Percentiles rank a stretch among this genome's conserved stretches.
Conservation (phyloP, 2,888 invertebrate species). For the Criorhina ranunculi region DNA sequence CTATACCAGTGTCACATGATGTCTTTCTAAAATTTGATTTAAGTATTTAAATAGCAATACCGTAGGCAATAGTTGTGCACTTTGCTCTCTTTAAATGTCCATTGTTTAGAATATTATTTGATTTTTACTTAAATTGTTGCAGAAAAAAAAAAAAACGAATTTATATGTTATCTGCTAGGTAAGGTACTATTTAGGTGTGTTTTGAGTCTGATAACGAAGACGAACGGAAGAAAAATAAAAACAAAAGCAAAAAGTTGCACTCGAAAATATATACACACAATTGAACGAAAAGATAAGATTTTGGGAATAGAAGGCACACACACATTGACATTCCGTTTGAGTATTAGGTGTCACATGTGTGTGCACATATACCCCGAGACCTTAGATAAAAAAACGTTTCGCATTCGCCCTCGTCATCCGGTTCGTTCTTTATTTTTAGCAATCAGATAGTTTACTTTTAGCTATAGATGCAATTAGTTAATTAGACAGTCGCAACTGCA, state of each 20-base stretch:
- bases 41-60: neutral
- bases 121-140: slow-evolving; percentile 17
- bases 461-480: slow-evolving; percentile 10
- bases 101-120: neutral
- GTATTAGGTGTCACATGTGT: slow-evolving; percentile 5
- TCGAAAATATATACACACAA: neutral
- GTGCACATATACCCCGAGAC: neutral
- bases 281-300: slow-evolving; percentile 9
- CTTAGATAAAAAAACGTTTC: slow-evolving; percentile 16
- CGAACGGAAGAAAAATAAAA: slow-evolving; percentile 18
- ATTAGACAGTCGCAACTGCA: neutral
- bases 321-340: slow-evolving; percentile 14
- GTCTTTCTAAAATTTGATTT: neutral
- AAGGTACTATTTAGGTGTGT: slow-evolving; percentile 42
- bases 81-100: slow-evolving; percentile 6
- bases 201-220: slow-evolving; percentile 33
- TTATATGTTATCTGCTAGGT: slow-evolving; percentile 50
- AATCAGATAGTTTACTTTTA: slow-evolving; percentile 4
- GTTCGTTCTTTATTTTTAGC: slow-evolving; percentile 7
- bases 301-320: neutral
- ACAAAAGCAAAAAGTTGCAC: slow-evolving; percentile 35
- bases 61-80: slow-evolving; percentile 7
- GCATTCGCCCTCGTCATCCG: neutral
- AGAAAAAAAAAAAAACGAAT: slow-evolving; percentile 36
- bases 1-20: slow-evolving; percentile 29